Percentiles rank a stretch among this genome's conserved stretches.
phyloP scores from a whole-genome alignment of 2,888 invertebrate genomes.

The Dusona sp. region DNA sequence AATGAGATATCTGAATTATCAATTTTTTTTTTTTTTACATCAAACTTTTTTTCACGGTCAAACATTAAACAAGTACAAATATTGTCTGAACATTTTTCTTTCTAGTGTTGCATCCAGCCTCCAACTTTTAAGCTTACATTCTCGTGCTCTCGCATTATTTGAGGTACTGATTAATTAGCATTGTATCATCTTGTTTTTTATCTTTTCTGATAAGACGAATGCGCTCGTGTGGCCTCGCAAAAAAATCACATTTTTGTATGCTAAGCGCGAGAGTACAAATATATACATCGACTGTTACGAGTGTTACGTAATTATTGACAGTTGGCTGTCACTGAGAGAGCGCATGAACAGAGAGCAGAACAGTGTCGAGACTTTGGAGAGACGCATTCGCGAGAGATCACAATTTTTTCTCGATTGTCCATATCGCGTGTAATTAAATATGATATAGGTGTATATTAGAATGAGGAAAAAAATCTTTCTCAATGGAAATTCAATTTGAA shows the following conservation, averaged over 20 bases:
- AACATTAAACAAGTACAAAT: background rate
- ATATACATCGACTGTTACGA: background rate
- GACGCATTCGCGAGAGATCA: background rate
- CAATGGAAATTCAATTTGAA: background rate
- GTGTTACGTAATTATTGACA: constrained; percentile 71
- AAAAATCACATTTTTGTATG: constrained; percentile 55
- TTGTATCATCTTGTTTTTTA: background rate
- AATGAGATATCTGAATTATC: background rate
- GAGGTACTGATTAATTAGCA: constrained; percentile 37
- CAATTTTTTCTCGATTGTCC: constrained; percentile 1
- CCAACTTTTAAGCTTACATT: background rate
- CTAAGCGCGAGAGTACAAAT: constrained; percentile 43
- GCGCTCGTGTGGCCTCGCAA: constrained; percentile 62
- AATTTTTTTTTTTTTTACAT: background rate
- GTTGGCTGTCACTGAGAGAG: constrained; percentile 66
- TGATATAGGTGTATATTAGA: background rate
- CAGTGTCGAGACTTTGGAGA: constrained; percentile 2
- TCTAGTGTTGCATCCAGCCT: background rate
- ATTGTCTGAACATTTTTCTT: background rate
- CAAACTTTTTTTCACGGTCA: background rate
- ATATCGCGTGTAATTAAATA: constrained; percentile 10
- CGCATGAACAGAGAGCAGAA: constrained; percentile 47
- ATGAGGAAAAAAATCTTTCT: background rate
- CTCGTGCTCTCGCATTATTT: background rate
- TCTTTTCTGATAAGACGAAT: constrained; percentile 50